A percentile compares a stretch with the other conserved stretches of the same genome.
Conservation (phyloP, 2,113 vertebrate genomes). For the Irena cyanogastra region DNA sequence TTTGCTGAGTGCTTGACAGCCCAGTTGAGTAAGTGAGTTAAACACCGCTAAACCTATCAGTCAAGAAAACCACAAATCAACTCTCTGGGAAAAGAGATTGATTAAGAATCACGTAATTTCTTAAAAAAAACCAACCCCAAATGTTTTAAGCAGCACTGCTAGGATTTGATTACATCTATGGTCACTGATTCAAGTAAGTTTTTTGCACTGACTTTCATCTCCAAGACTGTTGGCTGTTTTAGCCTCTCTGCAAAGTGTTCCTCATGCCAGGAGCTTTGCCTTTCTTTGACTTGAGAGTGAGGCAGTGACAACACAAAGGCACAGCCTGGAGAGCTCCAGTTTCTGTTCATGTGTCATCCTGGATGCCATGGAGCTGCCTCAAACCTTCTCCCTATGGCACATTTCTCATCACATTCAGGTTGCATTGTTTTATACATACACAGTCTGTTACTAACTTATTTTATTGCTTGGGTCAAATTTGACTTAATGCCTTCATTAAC, state of each 20-base stretch:
- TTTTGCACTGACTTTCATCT: background rate
- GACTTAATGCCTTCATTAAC: background rate
- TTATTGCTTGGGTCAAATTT: background rate
- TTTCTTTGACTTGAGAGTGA: background rate
- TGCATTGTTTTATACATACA: rapidly evolving
- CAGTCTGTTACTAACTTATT: background rate
- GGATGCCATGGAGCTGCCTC: background rate
- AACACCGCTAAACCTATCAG: background rate
- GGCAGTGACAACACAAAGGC: rapidly evolving
- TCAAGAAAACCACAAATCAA: background rate
- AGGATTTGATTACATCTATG: background rate
- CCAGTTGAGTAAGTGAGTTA: background rate
- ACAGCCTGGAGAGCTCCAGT: background rate
- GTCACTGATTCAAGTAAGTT: background rate
- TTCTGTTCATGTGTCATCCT: background rate
- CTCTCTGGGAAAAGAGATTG: background rate
- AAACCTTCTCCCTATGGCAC: background rate
- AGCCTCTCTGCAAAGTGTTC: background rate
- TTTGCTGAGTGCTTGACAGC: background rate
- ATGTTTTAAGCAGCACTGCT: background rate
- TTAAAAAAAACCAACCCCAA: background rate
- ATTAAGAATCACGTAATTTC: background rate
- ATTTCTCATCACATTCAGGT: background rate
- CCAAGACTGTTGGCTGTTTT: background rate
- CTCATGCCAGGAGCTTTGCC: background rate